Base-by-base conservation (phyloP, 2,113 vertebrate species). In the Neoarius graeffei region DNA sequence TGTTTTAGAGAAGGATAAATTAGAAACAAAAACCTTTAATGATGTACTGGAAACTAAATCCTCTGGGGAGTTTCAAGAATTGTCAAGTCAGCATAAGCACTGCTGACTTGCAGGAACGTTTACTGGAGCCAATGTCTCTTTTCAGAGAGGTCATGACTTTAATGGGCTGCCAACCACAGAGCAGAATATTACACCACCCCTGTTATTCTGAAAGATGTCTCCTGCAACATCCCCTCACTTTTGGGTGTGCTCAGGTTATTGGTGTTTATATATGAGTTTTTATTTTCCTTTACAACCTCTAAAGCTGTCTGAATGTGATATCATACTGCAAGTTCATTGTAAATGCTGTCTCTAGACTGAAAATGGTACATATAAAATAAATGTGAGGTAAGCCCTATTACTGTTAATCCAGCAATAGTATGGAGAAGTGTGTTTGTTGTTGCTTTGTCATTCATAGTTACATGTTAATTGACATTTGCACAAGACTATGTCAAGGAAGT, bases 121-220 rank as follows among this genome's bases (percentile, higher is more conserved):
- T 74, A 87, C 85, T n/a, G 42, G 25, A 64, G 87, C 89, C 74
- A 69, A 90, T 86, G 73, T 88, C 48, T 35, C 62, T 86, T 90
- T 90, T 76, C 80, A 88, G 69, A 83, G 81, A 88, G 74, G 87
- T 84, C 85, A 60, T 76, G 87, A 88, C 87, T 87, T 88, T 88
- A 88, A 90, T 90, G 85, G 83, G 85, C 85, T 87, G 85, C 87
- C 89, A 90, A 87, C 87, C 82, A 86, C 69, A 86, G 73, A 85
- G 73, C 86, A 54, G 56, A 88, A 85, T 76, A 81, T 87, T 85
- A 35, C 87, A 86, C 50, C 27, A 52, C 76, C 66, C 52, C 73
- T 76, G 67, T 83, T 84, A 87, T 88, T 87, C 79, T 73, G 80
- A 83, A 87, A 87, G 30, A 25, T 83, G 56, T 81, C 66, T 71